Conservation (phyloP, 2,113 vertebrate species). For the Trogon melanurus region DNA sequence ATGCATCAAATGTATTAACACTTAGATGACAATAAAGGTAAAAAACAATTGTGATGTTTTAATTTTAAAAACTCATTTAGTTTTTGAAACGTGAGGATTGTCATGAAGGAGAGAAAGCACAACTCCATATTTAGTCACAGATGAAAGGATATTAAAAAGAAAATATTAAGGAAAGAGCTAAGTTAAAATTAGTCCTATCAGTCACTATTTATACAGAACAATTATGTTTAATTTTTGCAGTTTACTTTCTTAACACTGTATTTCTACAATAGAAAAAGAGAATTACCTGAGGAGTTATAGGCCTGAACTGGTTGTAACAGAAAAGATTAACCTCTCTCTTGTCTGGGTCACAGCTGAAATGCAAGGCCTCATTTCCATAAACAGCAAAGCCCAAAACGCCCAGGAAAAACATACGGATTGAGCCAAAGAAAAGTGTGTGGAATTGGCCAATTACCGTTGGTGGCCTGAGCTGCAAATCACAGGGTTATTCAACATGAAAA, state of each 20-base stretch:
- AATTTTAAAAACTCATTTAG: neutral
- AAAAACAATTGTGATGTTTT: neutral
- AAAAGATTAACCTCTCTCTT: conserved; percentile 88
- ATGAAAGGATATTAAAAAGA: neutral
- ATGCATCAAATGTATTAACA: neutral
- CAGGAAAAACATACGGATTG: conserved; percentile 85
- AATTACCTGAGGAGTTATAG: conserved; percentile 87
- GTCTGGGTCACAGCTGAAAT: conserved; percentile 90
- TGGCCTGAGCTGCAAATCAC: conserved; percentile 82
- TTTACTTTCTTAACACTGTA: neutral
- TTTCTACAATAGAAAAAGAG: neutral
- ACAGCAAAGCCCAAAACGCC: conserved; percentile 88
- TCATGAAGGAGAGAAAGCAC: neutral
- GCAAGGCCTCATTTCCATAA: conserved; percentile 88
- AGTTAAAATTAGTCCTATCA: neutral
- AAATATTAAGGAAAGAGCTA: neutral
- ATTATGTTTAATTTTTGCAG: neutral
- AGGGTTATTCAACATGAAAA: conserved; percentile 13
- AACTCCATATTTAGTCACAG: neutral
- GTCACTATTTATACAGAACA: neutral
- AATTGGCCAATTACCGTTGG: conserved; percentile 88
- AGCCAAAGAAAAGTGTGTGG: conserved; percentile 91
- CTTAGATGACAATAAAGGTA: neutral
- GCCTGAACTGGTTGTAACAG: conserved; percentile 91
- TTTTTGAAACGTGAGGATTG: neutral